These are phyloP conservation scores for Melipona quadrifasciata DNA, from an alignment of 1,140 invertebrate genomes.

Conservation along the genomic window DNA sequence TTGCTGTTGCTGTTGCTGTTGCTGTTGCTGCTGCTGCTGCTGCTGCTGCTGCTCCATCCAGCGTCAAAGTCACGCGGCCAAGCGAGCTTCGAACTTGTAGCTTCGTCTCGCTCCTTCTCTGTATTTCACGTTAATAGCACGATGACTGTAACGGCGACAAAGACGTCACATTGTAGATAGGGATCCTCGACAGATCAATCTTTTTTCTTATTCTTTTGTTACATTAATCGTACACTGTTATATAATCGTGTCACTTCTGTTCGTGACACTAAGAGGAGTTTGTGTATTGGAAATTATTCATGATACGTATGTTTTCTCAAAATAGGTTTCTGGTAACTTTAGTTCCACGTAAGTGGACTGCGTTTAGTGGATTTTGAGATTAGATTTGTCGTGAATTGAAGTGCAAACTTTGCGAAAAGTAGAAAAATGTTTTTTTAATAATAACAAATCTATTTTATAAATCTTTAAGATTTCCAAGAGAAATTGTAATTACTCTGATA, in stretches of 20 bases:
- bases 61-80: conserved; percentile 27
- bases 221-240: not conserved
- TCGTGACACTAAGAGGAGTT: not conserved
- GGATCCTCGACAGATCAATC: not conserved
- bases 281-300: not conserved
- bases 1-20: not conserved
- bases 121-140: conserved; percentile 27
- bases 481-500: too few species aligned
- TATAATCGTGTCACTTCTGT: not conserved
- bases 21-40: conserved; percentile 6
- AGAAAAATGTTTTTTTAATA: too few species aligned
- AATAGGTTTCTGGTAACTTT: too few species aligned
- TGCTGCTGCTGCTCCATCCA: not conserved
- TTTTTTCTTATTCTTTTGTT: not conserved
- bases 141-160: conserved; percentile 33
- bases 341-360: too few species aligned
- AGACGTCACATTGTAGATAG: conserved; percentile 17
- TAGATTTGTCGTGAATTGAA: too few species aligned
- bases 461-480: too few species aligned
- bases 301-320: too few species aligned
- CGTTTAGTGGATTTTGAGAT: too few species aligned
- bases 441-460: too few species aligned
- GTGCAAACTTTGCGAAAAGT: too few species aligned
- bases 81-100: conserved; percentile 31
- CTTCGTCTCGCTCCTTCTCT: conserved; percentile 28